A percentile compares a stretch with the other conserved stretches of the same genome.
These are phyloP conservation scores for Lissonota sp. DNA, from an alignment of 2,888 invertebrate genomes.

Conservation along the genomic window DNA sequence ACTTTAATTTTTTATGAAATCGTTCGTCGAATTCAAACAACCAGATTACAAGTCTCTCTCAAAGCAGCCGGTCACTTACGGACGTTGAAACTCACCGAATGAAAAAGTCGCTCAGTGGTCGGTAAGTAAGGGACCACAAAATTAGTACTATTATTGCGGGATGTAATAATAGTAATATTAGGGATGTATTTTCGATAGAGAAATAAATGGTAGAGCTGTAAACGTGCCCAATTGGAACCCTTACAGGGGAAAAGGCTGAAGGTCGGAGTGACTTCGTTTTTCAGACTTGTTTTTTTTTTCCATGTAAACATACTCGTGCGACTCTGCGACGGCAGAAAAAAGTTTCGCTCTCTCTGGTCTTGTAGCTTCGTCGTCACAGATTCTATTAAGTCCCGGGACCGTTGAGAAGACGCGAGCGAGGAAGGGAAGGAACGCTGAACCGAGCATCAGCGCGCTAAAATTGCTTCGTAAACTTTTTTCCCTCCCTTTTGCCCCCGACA, in stretches of 20 bases:
- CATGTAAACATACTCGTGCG: neutral
- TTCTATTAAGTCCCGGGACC: slow-evolving; percentile 58
- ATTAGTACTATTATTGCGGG: too few relatives aligned
- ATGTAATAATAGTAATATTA: too few relatives aligned
- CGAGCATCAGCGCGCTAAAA: slow-evolving; percentile 62
- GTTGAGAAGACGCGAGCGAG: slow-evolving; percentile 19
- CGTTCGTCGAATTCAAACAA: neutral
- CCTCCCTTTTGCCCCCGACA: slow-evolving; percentile 2
- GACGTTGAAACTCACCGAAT: too few relatives aligned
- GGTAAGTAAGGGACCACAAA: too few relatives aligned
- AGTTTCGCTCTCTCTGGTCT: neutral
- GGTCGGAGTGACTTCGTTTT: neutral
- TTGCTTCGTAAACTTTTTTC: slow-evolving; percentile 64
- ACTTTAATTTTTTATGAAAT: neutral
- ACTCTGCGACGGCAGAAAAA: too few relatives aligned
- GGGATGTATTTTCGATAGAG: too few relatives aligned
- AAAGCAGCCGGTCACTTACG: too few relatives aligned
- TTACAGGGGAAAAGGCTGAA: neutral
- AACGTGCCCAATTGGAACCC: too few relatives aligned
- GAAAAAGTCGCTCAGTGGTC: too few relatives aligned
- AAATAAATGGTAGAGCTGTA: too few relatives aligned
- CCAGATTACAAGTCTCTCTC: too few relatives aligned
- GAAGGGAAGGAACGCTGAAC: slow-evolving; percentile 17
- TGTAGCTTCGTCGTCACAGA: slow-evolving; percentile 26
- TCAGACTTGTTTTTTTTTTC: neutral